Conservation (phyloP, 2,888 invertebrate species). For the Lingula anatina region DNA sequence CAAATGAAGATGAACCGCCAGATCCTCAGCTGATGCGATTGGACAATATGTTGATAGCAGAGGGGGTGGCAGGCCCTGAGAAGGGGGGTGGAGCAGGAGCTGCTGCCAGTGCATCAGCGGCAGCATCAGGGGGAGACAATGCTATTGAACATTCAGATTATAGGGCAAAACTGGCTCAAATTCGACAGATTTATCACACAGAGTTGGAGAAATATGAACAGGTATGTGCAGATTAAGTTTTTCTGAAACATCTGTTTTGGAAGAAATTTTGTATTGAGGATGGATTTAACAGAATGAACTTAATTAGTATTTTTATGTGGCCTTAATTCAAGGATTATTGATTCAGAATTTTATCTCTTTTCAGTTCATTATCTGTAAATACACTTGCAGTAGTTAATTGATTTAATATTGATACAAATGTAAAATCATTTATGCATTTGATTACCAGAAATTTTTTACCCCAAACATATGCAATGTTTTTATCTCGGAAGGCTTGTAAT, state of each 20-base stretch:
- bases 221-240: constrained; percentile 53
- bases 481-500: constrained; percentile 76
- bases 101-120: constrained; percentile 45
- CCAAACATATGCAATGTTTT: no score
- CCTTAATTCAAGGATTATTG: no score
- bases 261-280: not conserved
- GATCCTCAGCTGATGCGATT: constrained; percentile 97
- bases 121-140: constrained; percentile 60
- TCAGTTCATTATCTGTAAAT: no score
- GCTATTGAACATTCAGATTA: constrained; percentile 99
- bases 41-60: constrained; percentile 96
- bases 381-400: no score
- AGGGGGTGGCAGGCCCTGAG: constrained; percentile 63
- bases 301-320: not conserved
- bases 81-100: constrained; percentile 49
- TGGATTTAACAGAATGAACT: not conserved
- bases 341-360: no score
- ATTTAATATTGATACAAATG: no score
- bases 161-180: constrained; percentile 96
- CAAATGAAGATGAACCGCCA: constrained; percentile 96
- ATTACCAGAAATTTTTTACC: no score
- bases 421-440: no score
- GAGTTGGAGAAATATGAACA: constrained; percentile 99
- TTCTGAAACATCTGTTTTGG: not conserved
- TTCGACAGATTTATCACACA: constrained; percentile 97